These are phyloP conservation scores for Eretmochelys imbricata DNA, from an alignment of 2,113 vertebrate species.

Conservation along the genomic window DNA sequence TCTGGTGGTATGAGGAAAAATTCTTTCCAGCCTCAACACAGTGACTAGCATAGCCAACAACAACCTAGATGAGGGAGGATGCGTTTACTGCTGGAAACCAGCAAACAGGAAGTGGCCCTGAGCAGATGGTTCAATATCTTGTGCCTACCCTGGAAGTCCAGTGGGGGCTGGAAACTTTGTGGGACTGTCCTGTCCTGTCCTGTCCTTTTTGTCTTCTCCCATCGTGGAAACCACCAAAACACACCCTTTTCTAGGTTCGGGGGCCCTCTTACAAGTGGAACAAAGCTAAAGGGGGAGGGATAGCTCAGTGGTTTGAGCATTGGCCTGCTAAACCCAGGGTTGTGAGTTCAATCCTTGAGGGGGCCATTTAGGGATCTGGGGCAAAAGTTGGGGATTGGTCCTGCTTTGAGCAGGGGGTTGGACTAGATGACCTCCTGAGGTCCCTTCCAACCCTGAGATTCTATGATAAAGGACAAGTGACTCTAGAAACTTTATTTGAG, in stretches of 20 bases:
- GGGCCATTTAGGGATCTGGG: too few relatives aligned
- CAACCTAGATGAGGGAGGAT: too few relatives aligned
- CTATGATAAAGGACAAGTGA: too few relatives aligned
- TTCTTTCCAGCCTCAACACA: background rate
- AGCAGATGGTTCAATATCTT: background rate
- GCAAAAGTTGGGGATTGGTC: too few relatives aligned
- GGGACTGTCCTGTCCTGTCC: background rate
- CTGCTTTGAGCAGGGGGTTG: too few relatives aligned
- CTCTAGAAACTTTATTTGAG: too few relatives aligned
- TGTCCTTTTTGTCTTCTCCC: background rate
- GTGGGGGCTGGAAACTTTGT: background rate
- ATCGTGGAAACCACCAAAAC: background rate
- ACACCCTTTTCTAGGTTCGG: background rate
- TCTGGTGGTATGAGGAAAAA: background rate
- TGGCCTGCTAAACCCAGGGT: too few relatives aligned
- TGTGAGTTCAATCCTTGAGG: too few relatives aligned
- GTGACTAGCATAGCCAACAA: background rate
- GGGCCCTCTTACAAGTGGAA: background rate
- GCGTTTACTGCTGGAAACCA: background rate
- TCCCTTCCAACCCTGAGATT: too few relatives aligned
- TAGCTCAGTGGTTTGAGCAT: too few relatives aligned
- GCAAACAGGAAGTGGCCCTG: background rate
- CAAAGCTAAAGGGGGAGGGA: constrained; percentile 3
- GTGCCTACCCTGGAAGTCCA: background rate
- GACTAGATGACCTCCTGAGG: too few relatives aligned